phyloP scores from a whole-genome alignment of 2,888 invertebrate genomes.

The Nematopogon swammerdamellus region DNA sequence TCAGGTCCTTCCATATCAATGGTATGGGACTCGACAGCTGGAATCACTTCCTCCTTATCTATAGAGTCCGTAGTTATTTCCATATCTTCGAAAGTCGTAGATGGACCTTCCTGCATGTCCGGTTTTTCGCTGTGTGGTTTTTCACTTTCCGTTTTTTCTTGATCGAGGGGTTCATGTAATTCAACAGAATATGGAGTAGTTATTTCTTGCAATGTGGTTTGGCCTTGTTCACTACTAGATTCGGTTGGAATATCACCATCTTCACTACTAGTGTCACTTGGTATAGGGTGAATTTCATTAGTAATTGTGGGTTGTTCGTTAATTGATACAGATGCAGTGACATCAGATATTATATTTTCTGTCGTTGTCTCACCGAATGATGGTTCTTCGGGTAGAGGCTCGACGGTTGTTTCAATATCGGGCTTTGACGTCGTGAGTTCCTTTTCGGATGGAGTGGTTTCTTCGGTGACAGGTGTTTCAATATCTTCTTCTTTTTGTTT shows the following conservation, averaged over 20 bases:
- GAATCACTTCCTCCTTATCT: neutral
- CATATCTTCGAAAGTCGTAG: no score
- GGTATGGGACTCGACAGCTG: neutral
- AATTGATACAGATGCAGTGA: slow-evolving; percentile 7
- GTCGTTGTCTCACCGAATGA: slow-evolving; percentile 11
- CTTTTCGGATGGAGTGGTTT: slow-evolving; percentile 11
- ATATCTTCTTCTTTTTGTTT: slow-evolving; percentile 1
- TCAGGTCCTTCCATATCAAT: neutral
- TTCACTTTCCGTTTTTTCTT: slow-evolving; percentile 11
- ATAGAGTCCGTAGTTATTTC: neutral
- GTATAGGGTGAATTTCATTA: neutral
- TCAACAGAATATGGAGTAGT: slow-evolving; percentile 30
- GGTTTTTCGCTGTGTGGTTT: no score
- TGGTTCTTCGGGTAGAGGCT: slow-evolving; percentile 10
- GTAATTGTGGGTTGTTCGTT: neutral
- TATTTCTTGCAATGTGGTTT: neutral
- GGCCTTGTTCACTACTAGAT: slow-evolving; percentile 6
- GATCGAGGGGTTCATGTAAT: slow-evolving; percentile 22
- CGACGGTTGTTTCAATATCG: slow-evolving; percentile 8
- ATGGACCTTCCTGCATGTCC: no score
- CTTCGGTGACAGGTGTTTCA: neutral
- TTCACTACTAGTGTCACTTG: slow-evolving; percentile 6
- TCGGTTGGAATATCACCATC: no score
- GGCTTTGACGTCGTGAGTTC: slow-evolving; percentile 10
- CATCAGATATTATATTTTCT: slow-evolving; percentile 9